A percentile compares a stretch with the other conserved stretches of the same genome.
Conservation (phyloP, 2,888 invertebrate species). For the Volucella inanis region DNA sequence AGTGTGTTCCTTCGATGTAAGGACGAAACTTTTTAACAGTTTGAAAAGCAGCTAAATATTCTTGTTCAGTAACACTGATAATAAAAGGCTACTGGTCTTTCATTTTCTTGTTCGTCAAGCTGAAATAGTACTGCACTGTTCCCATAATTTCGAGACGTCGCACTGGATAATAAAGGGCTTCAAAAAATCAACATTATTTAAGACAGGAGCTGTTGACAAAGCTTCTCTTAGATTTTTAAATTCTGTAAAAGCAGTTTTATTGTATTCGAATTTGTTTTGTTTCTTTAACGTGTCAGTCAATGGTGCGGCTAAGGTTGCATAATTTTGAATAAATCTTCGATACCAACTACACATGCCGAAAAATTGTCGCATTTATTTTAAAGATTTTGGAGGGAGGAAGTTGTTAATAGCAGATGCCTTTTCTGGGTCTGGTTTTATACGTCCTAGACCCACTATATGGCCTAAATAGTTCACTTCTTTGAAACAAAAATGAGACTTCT, state of each 20-base stretch:
- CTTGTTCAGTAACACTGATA: conserved; percentile 42
- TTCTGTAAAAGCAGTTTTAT: too few species aligned
- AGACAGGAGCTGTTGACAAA: too few species aligned
- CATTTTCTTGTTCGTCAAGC: conserved; percentile 18
- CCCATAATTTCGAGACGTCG: conserved; percentile 36
- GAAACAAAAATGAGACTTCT: conserved; percentile 48
- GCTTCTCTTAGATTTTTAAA: conserved; percentile 37
- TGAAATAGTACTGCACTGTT: too few species aligned
- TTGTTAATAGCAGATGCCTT: conserved; percentile 38
- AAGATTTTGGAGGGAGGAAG: conserved; percentile 30
- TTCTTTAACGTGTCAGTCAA: conserved; percentile 39
- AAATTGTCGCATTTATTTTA: conserved; percentile 74
- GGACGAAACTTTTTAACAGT: too few species aligned
- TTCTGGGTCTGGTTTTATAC: conserved; percentile 43
- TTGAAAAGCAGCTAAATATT: conserved; percentile 36
- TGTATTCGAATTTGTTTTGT: conserved; percentile 14
- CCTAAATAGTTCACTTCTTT: conserved; percentile 42
- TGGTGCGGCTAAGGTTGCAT: conserved; percentile 36
- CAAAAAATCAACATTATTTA: too few species aligned
- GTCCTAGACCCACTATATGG: conserved; percentile 48
- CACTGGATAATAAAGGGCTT: conserved; percentile 16
- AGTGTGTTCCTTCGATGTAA: conserved; percentile 54
- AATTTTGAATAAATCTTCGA: conserved; percentile 64
- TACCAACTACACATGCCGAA: conserved; percentile 74
- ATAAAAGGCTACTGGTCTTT: conserved; percentile 48